Evolutionary conservation across 2,113 vertebrate species (phyloP).

Genomic region (Podocnemis expansa): DNA sequence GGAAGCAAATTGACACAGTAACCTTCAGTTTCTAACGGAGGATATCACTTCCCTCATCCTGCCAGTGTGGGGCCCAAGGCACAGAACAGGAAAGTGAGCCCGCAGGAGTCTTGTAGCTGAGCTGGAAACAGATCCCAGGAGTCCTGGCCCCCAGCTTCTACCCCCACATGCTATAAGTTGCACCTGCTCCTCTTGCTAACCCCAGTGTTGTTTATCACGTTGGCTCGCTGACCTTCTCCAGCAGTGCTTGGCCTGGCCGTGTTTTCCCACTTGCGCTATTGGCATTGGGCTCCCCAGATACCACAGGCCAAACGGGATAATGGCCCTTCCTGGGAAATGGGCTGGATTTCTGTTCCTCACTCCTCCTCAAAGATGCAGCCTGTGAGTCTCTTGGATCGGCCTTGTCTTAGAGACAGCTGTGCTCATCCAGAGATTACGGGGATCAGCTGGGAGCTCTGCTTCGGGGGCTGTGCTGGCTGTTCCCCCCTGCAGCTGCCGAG

Average conservation of each 20-base stretch:
- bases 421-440: not conserved
- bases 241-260: not conserved
- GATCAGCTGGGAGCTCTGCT: not conserved
- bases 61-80: too few species aligned
- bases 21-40: not conserved
- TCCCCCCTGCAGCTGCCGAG: not conserved
- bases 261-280: not conserved
- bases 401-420: constrained; percentile 10
- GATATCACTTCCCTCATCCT: not conserved
- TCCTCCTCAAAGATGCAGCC: constrained; percentile 26
- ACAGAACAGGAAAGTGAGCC: not conserved
- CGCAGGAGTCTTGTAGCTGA: not conserved
- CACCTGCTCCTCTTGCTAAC: not conserved
- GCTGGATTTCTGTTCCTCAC: not conserved
- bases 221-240: not conserved
- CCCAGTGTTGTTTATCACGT: not conserved
- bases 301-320: not conserved
- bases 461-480: not conserved
- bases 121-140: not conserved
- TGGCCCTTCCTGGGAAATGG: too few species aligned
- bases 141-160: not conserved
- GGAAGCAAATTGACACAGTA: not conserved
- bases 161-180: not conserved
- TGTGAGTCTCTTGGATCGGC: not conserved
- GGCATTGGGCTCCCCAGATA: not conserved